Evolutionary conservation across 2,113 vertebrate genomes (phyloP), one percentile per base, ranked within the genome.

Genomic region (Aegithalos caudatus): DNA sequence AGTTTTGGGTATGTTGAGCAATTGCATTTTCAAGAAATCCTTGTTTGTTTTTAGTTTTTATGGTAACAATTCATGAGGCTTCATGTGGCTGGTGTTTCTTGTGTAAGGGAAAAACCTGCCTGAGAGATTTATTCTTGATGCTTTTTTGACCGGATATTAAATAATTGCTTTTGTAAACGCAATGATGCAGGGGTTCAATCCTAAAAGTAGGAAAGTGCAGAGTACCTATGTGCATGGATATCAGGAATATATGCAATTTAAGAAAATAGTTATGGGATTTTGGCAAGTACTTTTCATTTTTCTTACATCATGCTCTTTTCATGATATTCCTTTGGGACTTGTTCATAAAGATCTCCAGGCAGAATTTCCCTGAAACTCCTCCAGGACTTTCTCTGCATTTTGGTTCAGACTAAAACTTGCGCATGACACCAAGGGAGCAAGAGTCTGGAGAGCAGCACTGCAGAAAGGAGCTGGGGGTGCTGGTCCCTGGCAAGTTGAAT

Each of bases 1-100:
- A 79, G n/a, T 90, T 95, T 65, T 78, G 80, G 64, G n/a, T 70
- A 74, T 86, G 77, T 94, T 97, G 86, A 94, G 94, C 82, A 96
- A 96, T 50, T 88, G n/a, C 48, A 79, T 96, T 95, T 97, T 92
- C 9, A 11, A 95, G 86, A 92, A 96, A 94, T 66, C 54, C 45
- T 69, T 91, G 65, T 89, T 85, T 96, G 50, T 7, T 94, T 94
- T 94, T 76, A 90, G 84, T 37, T 92, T 96, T 95, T 95, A 91
- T 53, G 60, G 92, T 74, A 92, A 82, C 35, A 11, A 87, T 94
- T 96, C 77, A 35, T 51, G 60, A 94, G 22, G 24, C 21, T 91
- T 92, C 40, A 13, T 82, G 74, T 37, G 54, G 51, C n/a, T 1
- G 1, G 42, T 74, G 67, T 78, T 90, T 62, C 79, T 85, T 56